phyloP scores from a whole-genome alignment of 2,797 vertebrate species.

The Mormyrops attenuatus region DNA sequence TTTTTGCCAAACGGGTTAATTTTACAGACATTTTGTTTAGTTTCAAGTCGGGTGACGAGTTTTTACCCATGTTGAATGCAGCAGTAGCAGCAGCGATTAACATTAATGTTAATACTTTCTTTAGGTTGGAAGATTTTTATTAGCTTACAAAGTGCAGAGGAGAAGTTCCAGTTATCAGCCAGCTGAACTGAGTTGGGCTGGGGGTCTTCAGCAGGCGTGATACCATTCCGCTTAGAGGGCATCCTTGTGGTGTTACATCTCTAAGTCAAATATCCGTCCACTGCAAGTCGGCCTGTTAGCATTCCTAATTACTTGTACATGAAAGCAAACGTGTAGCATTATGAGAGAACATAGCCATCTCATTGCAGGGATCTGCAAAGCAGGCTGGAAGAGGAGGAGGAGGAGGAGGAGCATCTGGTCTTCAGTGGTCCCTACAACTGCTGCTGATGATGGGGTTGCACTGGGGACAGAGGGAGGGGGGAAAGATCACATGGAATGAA shows the following conservation, averaged over 20 bases:
- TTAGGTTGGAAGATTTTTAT: conserved; percentile 81
- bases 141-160: conserved; percentile 88
- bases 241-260: conserved; percentile 75
- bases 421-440: conserved; percentile 89
- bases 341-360: conserved; percentile 69
- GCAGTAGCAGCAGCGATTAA: conserved; percentile 93
- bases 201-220: conserved; percentile 56
- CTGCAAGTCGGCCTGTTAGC: conserved; percentile 87
- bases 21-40: conserved; percentile 63
- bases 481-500: conserved; percentile 19
- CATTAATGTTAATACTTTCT: conserved; percentile 95
- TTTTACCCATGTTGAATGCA: conserved; percentile 77
- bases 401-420: conserved; percentile 73
- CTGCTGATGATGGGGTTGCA: conserved; percentile 98
- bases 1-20: conserved; percentile 79
- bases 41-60: conserved; percentile 88
- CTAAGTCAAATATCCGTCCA: conserved; percentile 69
- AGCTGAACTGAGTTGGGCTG: conserved; percentile 62
- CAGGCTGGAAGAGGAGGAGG: conserved; percentile 36
- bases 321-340: conserved; percentile 65
- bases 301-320: conserved; percentile 82
- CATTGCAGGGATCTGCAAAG: conserved; percentile 60
- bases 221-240: conserved; percentile 48
- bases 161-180: conserved; percentile 90
- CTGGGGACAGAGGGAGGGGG: conserved; percentile 62